Evolutionary conservation across 2,797 vertebrate species (phyloP).

Genomic region (Toxotes lorentzi): DNA sequence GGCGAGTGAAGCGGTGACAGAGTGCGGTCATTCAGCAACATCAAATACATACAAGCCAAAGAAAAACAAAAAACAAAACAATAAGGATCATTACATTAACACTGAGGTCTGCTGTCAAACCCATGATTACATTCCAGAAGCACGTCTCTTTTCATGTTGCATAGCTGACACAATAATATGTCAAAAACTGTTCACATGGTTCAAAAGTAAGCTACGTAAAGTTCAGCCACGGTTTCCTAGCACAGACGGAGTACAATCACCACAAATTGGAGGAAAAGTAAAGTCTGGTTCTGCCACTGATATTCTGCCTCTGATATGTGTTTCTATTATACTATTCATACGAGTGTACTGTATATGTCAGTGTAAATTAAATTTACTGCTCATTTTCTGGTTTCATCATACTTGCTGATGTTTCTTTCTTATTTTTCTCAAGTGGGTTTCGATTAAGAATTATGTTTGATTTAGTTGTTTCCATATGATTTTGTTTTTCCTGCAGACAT

Average conservation of each 20-base stretch:
- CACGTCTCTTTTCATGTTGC: constrained; percentile 71
- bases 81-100: constrained; percentile 53
- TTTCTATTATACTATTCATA: constrained; percentile 20
- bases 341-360: constrained; percentile 37
- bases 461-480: constrained; percentile 4
- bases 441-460: constrained; percentile 6
- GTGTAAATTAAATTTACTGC: constrained; percentile 5
- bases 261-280: constrained; percentile 10
- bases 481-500: constrained; percentile 5
- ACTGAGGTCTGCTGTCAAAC: constrained; percentile 49
- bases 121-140: constrained; percentile 58
- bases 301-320: constrained; percentile 37
- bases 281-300: constrained; percentile 2
- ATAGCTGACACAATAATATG: constrained; percentile 76
- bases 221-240: constrained; percentile 30
- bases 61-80: constrained; percentile 34
- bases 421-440: background rate
- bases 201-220: constrained; percentile 40
- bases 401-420: background rate
- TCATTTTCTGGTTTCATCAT: background rate
- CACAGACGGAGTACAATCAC: constrained; percentile 10
- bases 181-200: constrained; percentile 44
- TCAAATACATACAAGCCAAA: constrained; percentile 68
- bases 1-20: constrained; percentile 30
- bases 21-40: constrained; percentile 61